These are phyloP conservation scores for Ophthalmolycus amberensis DNA, from an alignment of 2,113 vertebrate species.

Conservation along the genomic window DNA sequence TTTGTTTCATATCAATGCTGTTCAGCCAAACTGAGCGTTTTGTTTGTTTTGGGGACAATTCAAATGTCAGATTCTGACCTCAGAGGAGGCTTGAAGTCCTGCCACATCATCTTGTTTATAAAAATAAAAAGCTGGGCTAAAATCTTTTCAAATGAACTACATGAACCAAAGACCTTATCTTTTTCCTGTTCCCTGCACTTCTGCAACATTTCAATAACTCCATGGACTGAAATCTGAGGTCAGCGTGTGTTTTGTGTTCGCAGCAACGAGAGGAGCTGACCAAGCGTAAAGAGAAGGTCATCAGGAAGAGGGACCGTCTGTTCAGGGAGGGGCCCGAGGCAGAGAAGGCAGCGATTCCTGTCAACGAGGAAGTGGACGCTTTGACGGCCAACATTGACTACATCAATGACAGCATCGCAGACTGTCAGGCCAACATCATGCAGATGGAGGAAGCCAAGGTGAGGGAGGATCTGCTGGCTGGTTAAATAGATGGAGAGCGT, in stretches of 20 bases:
- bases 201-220: neutral
- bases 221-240: neutral
- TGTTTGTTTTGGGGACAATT: neutral
- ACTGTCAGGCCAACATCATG: slow-evolving; percentile 98
- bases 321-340: slow-evolving; percentile 85
- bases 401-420: slow-evolving; percentile 95
- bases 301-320: slow-evolving; percentile 88
- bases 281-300: slow-evolving; percentile 92
- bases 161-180: neutral
- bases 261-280: slow-evolving; percentile 98
- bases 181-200: neutral
- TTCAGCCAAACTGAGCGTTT: too few relatives aligned
- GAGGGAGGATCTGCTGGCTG: neutral
- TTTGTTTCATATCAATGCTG: too few relatives aligned
- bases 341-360: slow-evolving; percentile 85
- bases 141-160: neutral
- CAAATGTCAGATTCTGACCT: neutral
- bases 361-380: slow-evolving; percentile 94
- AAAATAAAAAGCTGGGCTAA: neutral
- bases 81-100: neutral
- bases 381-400: slow-evolving; percentile 95
- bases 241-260: neutral
- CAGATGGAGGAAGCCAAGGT: slow-evolving; percentile 99
- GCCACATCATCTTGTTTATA: neutral
- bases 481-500: neutral